Evolutionary conservation across 1,140 invertebrate genomes (phyloP).

Genomic region (Drosophila varians): DNA sequence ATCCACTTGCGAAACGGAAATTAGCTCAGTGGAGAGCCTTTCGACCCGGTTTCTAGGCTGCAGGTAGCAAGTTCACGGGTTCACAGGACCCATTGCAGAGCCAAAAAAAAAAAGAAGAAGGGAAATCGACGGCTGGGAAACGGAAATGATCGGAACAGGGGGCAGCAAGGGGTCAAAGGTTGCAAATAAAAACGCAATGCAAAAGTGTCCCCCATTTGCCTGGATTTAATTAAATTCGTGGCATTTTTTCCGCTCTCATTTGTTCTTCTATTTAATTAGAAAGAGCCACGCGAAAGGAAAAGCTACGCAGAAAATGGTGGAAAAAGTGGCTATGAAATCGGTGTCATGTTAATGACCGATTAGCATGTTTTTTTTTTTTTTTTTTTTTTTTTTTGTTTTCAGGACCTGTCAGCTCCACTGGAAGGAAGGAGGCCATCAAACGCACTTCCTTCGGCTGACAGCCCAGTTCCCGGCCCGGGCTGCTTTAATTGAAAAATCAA

Average conservation of each 20-base stretch:
- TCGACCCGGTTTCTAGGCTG: constrained; percentile 15
- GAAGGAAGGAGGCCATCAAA: constrained; percentile 9
- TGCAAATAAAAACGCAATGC: constrained; percentile 23
- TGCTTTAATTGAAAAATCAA: constrained; percentile 3
- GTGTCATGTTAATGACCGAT: constrained; percentile 77
- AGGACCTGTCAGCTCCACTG: constrained; percentile 14
- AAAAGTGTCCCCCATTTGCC: constrained; percentile 22
- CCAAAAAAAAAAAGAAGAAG: constrained; percentile 4
- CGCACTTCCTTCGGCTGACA: constrained; percentile 13
- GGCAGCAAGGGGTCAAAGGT: not conserved
- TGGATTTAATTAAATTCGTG: constrained; percentile 45
- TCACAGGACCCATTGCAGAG: constrained; percentile 31
- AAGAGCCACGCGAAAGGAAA: constrained; percentile 13
- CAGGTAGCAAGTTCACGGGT: not conserved
- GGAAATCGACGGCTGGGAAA: not conserved
- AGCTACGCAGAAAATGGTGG: not conserved
- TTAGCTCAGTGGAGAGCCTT: constrained; percentile 53
- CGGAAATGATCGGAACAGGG: no score
- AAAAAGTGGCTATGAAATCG: constrained; percentile 45
- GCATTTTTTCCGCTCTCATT: constrained; percentile 16
- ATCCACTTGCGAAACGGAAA: constrained; percentile 57
- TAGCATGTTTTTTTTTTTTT: constrained; percentile 23
- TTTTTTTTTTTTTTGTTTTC: no score
- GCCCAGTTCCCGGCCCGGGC: not conserved
- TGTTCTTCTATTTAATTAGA: constrained; percentile 41